Base-by-base conservation (phyloP, 2,797 vertebrate species). In the Anolis apletophallus region DNA sequence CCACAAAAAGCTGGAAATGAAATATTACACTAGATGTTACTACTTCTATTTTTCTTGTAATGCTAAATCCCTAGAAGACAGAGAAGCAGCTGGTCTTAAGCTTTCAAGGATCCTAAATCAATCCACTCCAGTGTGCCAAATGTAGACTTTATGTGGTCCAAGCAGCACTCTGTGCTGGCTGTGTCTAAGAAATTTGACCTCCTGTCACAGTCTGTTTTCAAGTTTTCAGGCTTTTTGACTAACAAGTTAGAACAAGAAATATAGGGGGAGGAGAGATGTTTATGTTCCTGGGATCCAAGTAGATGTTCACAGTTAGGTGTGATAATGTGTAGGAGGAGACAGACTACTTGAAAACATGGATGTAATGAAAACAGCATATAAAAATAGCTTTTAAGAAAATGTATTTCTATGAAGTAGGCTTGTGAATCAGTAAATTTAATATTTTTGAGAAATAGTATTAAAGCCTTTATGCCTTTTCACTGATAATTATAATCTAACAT, bases 21-120 rank as follows among this genome's bases (percentile, higher is more conserved):
- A 11, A 72, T 82, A 71, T 69, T 57, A 83, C 85, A 54, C n/a
- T 72, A 85, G 40, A 55, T 0, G 83, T 84, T 54, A 83, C 89
- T 88, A 78, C 77, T 87, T 61, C 61, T 67, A 61, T 3, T 85
- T 85, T 86, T 50, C 40, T 46, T 78, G 11, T 40, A 61, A 11
- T 52, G 4, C 29, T 68, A 80, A 54, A 3, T 64, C 36, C 13
- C 36, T 46, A 29, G 40, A 50, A 67, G 59, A 67, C 34, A n/a
- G 46, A 36, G 29, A 80, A 13, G 14, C 14, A 46, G 59, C 59
- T 46, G 36, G 29, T 50, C 40, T 11, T 46, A 21, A 26, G 23
- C 57, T 32, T 59, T 16, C 9, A 34, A 23, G 54, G 2, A 1
- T 10, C 9, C 10, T 26, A 40, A 19, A 59, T 40, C 21, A 36